phyloP scores from a whole-genome alignment of 2,888 invertebrate genomes.

The Himalopsyche kuldschensis region DNA sequence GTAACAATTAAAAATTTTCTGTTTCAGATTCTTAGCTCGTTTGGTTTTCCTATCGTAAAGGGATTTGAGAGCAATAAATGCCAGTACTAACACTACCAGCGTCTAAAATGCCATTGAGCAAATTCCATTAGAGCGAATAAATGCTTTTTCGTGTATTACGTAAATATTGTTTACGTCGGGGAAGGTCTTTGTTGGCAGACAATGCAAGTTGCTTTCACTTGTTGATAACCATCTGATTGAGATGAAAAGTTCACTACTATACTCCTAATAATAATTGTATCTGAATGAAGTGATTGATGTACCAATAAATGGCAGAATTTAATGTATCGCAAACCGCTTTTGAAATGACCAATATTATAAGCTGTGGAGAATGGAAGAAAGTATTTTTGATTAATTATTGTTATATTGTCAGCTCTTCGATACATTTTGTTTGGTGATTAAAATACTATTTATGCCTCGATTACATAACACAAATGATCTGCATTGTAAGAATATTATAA shows the following conservation, averaged over 20 bases:
- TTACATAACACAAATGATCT: no score
- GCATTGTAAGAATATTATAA: no score
- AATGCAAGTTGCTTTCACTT: slow-evolving; percentile 30
- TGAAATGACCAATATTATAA: no score
- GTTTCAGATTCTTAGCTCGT: background rate
- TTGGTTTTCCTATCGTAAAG: background rate
- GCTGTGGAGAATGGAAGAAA: no score
- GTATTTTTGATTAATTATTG: no score
- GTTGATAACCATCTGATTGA: background rate
- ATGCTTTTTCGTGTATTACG: slow-evolving; percentile 29
- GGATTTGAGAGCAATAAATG: background rate
- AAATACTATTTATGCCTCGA: no score
- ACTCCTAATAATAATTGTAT: no score
- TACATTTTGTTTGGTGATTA: no score
- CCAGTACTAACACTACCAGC: background rate
- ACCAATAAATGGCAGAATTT: no score
- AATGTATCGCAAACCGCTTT: no score
- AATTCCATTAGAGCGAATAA: slow-evolving; percentile 36
- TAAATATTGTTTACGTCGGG: slow-evolving; percentile 19
- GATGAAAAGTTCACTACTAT: background rate
- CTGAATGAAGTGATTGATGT: no score
- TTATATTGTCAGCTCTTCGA: no score
- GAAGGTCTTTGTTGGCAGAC: slow-evolving; percentile 9
- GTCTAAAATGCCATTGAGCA: slow-evolving; percentile 16
- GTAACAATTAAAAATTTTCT: background rate